Conservation (phyloP, 2,797 vertebrate species). For the Lophotriccus pileatus region DNA sequence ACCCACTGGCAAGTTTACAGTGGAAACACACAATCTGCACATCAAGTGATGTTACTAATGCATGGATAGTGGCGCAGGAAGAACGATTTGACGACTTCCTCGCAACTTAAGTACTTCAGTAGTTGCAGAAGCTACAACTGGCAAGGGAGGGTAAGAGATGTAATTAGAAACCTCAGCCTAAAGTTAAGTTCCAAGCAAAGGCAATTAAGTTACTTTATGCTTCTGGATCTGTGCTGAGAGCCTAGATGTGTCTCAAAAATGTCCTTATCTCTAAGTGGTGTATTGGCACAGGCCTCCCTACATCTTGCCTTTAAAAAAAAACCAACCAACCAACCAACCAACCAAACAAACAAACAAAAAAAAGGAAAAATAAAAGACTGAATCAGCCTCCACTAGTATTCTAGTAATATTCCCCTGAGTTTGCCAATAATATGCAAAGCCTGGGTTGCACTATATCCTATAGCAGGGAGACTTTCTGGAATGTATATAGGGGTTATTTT, state of each 20-base stretch:
- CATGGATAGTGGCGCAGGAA: neutral
- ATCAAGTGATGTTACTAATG: neutral
- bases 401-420: neutral
- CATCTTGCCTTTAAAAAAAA: neutral
- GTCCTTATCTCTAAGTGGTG: neutral
- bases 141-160: neutral
- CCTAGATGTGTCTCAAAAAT: neutral
- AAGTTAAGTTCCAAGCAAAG: conserved; percentile 5
- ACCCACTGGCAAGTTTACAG: neutral
- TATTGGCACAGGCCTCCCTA: neutral
- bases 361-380: neutral
- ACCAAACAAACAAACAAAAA: too few relatives aligned
- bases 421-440: conserved; percentile 7
- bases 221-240: neutral
- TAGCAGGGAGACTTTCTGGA: conserved; percentile 56
- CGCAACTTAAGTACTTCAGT: neutral
- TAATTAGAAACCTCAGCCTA: conserved; percentile 23
- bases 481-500: conserved; percentile 70
- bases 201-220: conserved; percentile 1
- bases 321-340: too few relatives aligned
- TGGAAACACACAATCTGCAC: neutral
- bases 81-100: neutral
- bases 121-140: conserved; percentile 10
- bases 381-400: neutral
- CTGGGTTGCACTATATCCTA: conserved; percentile 2